A percentile compares a stretch with the other conserved stretches of the same genome.
Conservation (phyloP, 2,113 vertebrate genomes). For the Gymnorhina tibicen region DNA sequence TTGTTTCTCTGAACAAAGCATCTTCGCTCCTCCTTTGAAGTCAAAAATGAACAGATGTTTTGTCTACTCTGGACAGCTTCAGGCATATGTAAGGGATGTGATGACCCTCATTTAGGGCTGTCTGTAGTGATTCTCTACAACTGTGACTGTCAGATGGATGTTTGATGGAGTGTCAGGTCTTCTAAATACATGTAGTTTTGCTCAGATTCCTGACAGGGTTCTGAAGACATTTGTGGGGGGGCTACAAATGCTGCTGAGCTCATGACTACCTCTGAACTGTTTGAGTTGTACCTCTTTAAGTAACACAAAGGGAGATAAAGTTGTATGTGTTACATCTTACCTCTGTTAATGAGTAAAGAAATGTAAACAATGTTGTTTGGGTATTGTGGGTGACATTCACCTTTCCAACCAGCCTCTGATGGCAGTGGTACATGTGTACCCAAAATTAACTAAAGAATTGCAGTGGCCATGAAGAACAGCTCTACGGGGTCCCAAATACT, state of each 20-base stretch:
- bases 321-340: neutral
- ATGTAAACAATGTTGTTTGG: constrained; percentile 45
- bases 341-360: constrained; percentile 67
- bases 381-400: neutral
- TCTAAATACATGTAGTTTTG: neutral
- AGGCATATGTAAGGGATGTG: neutral
- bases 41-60: neutral
- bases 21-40: neutral
- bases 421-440: neutral
- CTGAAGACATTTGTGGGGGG: neutral
- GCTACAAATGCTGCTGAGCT: neutral
- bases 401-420: neutral
- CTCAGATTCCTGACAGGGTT: neutral
- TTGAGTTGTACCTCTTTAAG: neutral
- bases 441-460: neutral
- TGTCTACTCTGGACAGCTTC: neutral
- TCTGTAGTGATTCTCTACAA: neutral
- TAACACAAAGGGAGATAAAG: neutral
- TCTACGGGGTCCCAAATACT: neutral
- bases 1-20: neutral
- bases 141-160: neutral
- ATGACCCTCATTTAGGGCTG: neutral
- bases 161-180: neutral
- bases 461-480: neutral
- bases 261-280: neutral